Percentiles rank a stretch among this genome's conserved stretches.
phyloP scores from a whole-genome alignment of 2,797 vertebrate genomes.

The Rhinichthys osculus region DNA sequence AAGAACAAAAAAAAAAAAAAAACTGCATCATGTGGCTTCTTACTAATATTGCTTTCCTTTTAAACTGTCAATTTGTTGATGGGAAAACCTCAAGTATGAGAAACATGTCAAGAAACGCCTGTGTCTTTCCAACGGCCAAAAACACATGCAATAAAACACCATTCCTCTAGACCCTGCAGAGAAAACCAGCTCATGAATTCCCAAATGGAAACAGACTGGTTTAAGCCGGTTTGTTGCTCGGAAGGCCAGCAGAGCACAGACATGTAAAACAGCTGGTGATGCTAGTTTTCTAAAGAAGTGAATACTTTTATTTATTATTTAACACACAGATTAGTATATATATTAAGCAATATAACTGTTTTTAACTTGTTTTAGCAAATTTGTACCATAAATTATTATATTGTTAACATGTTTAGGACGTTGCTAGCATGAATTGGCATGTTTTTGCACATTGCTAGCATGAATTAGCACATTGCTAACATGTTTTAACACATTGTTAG shows the following conservation, averaged over 20 bases:
- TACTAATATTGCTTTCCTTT: not conserved
- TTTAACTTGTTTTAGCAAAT: no score
- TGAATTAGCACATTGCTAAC: no score
- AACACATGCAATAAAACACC: not conserved
- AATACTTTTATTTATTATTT: not conserved
- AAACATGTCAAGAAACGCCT: not conserved
- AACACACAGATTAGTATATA: not conserved
- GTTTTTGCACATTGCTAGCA: no score
- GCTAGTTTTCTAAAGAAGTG: not conserved
- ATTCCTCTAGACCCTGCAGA: not conserved
- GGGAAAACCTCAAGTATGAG: not conserved
- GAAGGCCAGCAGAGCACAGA: not conserved
- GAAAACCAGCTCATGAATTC: not conserved
- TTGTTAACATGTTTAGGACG: no score
- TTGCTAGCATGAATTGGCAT: no score
- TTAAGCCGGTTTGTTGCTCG: constrained; percentile 2
- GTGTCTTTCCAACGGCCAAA: not conserved
- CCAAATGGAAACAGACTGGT: not conserved
- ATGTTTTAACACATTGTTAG: no score
- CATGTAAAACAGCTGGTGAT: not conserved
- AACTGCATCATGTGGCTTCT: not conserved
- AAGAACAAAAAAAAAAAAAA: not conserved
- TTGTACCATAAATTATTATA: no score
- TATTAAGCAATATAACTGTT: no score
- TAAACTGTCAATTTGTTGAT: not conserved